These are phyloP conservation scores for Tachina grossa DNA, from an alignment of 2,888 invertebrate species.

Conservation along the genomic window DNA sequence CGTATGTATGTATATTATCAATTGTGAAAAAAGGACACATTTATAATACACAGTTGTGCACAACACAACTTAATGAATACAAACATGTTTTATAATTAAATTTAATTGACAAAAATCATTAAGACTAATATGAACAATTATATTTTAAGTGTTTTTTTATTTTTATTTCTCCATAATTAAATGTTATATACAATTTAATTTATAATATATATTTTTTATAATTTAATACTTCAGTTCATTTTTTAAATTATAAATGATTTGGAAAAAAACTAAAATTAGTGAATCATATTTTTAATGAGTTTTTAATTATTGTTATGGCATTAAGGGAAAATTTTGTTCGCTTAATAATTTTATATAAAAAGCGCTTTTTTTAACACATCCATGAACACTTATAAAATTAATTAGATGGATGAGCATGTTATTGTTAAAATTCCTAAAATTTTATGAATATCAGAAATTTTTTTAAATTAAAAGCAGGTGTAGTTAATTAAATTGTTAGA, in stretches of 20 bases:
- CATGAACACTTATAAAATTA: not conserved
- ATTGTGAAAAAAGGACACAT: not conserved
- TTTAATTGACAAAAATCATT: conserved; percentile 68
- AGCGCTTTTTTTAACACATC: not conserved
- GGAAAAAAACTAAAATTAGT: not conserved
- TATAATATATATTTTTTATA: not conserved
- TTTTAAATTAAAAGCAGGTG: not conserved
- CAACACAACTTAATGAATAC: conserved; percentile 51
- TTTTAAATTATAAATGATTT: conserved; percentile 14
- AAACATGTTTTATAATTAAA: conserved; percentile 66
- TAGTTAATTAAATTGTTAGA: conserved; percentile 25
- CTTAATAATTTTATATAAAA: conserved; percentile 10
- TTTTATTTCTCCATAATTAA: conserved; percentile 38
- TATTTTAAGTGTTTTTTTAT: conserved; percentile 2
- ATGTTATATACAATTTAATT: conserved; percentile 27
- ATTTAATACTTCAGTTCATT: not conserved
- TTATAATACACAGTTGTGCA: conserved; percentile 7
- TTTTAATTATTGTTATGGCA: conserved; percentile 43
- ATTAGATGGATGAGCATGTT: conserved; percentile 1
- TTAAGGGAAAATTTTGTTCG: not conserved
- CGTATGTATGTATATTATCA: not conserved
- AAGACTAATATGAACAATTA: conserved; percentile 55
- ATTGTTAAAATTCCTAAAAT: conserved; percentile 31
- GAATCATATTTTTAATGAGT: conserved; percentile 48
- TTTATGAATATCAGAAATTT: not conserved